phyloP scores from a whole-genome alignment of 53 echinoderm and acorn worm species.

The Hippasteria phrygiana region DNA sequence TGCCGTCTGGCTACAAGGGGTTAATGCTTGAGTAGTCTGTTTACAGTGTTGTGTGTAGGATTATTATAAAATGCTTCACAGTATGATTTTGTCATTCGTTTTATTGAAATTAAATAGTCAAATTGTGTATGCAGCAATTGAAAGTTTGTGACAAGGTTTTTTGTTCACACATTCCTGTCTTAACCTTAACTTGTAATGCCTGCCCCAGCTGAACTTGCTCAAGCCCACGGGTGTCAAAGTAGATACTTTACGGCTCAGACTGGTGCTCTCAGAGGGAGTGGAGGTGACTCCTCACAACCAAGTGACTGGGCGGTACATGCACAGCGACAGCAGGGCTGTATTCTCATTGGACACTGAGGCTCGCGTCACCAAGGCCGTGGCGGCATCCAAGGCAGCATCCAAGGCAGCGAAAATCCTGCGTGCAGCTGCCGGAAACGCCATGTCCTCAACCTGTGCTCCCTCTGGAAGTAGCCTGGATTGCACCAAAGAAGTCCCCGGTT shows the following conservation, averaged over 20 bases:
- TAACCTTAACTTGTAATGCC: slow-evolving; percentile 11
- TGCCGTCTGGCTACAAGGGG: too few relatives aligned
- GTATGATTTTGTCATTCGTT: too few relatives aligned
- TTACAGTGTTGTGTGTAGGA: too few relatives aligned
- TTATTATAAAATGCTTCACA: too few relatives aligned
- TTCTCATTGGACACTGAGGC: slow-evolving; percentile 75
- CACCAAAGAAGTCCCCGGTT: slow-evolving; percentile 43
- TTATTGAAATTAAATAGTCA: too few relatives aligned
- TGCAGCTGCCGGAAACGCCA: not conserved
- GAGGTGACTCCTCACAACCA: slow-evolving; percentile 79
- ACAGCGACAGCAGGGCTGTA: slow-evolving; percentile 76
- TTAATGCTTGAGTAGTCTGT: too few relatives aligned
- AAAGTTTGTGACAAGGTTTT: too few relatives aligned
- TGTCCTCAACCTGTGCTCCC: slow-evolving; percentile 15
- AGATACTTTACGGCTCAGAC: slow-evolving; percentile 10
- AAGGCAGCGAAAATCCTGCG: slow-evolving; percentile 27
- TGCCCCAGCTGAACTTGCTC: slow-evolving; percentile 65
- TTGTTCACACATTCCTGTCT: too few relatives aligned
- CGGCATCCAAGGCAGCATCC: slow-evolving; percentile 33
- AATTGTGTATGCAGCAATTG: too few relatives aligned
- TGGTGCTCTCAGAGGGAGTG: slow-evolving; percentile 58
- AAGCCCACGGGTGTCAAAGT: slow-evolving; percentile 53
- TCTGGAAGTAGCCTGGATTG: slow-evolving; percentile 43
- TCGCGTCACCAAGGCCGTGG: slow-evolving; percentile 29
- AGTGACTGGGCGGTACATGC: slow-evolving; percentile 80